Evolutionary conservation across 2,888 invertebrate species (phyloP), one percentile per base, ranked within the genome.

Genomic region (Kuschelorhynchus macadamiae): DNA sequence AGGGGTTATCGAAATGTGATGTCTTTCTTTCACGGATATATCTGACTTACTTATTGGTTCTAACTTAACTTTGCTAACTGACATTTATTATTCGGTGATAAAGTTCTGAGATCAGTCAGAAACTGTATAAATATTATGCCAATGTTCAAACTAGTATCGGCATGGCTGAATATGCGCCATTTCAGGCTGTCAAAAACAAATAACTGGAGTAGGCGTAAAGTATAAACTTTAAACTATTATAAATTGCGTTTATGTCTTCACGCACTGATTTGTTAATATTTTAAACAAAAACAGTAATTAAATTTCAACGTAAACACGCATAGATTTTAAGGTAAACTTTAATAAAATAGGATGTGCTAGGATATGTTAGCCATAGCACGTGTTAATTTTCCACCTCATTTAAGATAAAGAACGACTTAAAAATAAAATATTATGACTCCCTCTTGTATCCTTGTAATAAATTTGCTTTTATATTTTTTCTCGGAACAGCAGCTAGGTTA

Each of bases 361-460:
- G 50, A 18, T 57, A 50, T 42, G 50, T 57, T 64, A 64, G 39
- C 56, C 64, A 55, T 46, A 11, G 50, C 64, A 57, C 50, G 56
- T 57, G 64, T 64, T 64, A 64, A 64, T 50, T 64, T 64, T 64
- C 64, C 64, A 57, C 56, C 56, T 57, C 64, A 56, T 64, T 57
- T 56, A 56, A 57, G 42, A 20, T 46, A 18, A 56, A 57, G 39
- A 57, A 41, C 39, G 18, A 33, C 18, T 33, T 18, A 3, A 50
- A 30, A 61, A 14, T 61, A 39, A 62, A 62, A 52, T 21, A 52
- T 53, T 56, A 21, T 30, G 16, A 3, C 39, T 9, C 9, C 4
- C 30, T 9, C 30, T 7, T 30, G 30, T 30, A 9, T 30, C 3
- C n/a, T 39, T 9, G n/a, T 12, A 39, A 39, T 39, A 39, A 39